phyloP scores from a whole-genome alignment of 2,797 vertebrate species.

The Telmatherina bonti region DNA sequence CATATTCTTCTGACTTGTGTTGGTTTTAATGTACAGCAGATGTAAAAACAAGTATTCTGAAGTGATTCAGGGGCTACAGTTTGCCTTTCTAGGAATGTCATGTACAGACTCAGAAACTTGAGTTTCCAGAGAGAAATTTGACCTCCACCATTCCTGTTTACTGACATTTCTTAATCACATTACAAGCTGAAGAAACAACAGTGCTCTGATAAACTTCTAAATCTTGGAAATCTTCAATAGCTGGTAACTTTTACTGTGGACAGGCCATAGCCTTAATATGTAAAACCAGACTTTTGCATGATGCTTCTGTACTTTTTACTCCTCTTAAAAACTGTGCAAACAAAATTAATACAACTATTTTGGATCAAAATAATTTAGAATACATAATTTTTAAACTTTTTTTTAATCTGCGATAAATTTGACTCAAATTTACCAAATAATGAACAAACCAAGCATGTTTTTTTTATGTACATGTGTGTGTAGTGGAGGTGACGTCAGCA shows the following conservation, averaged over 20 bases:
- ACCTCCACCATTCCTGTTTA: constrained; percentile 3
- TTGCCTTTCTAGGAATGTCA: neutral
- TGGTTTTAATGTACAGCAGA: no score
- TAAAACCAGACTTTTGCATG: neutral
- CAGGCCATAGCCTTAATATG: neutral
- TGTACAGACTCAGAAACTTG: neutral
- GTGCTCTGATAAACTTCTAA: neutral
- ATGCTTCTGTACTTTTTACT: neutral
- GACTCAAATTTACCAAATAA: neutral
- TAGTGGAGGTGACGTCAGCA: neutral
- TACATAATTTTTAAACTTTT: neutral
- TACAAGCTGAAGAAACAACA: constrained; percentile 5
- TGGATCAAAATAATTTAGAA: neutral
- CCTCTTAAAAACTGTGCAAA: neutral
- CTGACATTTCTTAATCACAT: constrained; percentile 11
- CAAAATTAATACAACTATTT: neutral
- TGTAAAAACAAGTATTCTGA: neutral
- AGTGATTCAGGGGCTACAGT: neutral
- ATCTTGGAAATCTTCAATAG: neutral
- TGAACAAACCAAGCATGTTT: no score
- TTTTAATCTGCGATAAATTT: neutral
- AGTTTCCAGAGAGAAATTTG: neutral
- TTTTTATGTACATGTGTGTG: neutral
- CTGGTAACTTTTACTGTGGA: neutral
- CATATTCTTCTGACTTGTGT: no score